These are phyloP conservation scores for Drosophila fungiperda DNA, from an alignment of 2,888 invertebrate genomes.

Conservation along the genomic window DNA sequence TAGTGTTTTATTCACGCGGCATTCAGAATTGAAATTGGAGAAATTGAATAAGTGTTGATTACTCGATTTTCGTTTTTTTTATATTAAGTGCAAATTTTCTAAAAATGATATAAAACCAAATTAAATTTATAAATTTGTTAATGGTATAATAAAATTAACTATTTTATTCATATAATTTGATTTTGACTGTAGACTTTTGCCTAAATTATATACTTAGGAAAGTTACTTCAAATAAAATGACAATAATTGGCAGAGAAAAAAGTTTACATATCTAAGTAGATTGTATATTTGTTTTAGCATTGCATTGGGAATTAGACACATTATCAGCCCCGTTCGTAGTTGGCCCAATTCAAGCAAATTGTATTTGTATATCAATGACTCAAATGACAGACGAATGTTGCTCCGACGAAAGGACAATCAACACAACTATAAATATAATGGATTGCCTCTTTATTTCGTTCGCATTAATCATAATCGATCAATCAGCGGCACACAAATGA, in stretches of 20 bases:
- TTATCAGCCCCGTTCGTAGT: background rate
- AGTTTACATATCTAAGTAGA: background rate
- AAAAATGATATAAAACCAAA: background rate
- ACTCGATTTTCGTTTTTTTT: background rate
- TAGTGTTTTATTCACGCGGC: slow-evolving; percentile 1
- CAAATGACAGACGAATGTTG: background rate
- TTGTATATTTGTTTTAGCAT: background rate
- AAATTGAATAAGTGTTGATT: background rate
- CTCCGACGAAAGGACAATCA: slow-evolving; percentile 1
- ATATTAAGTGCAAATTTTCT: background rate
- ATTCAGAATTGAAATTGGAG: background rate
- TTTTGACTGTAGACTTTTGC: background rate
- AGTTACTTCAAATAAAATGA: background rate
- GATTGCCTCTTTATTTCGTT: slow-evolving; percentile 6
- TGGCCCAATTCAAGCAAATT: slow-evolving; percentile 1
- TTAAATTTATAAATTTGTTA: background rate
- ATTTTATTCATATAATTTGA: background rate
- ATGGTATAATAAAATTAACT: background rate
- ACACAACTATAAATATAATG: slow-evolving; percentile 4
- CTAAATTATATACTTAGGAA: background rate
- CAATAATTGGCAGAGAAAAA: background rate
- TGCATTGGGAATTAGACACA: background rate
- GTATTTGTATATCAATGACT: background rate
- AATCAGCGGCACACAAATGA: slow-evolving; percentile 39
- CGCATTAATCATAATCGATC: slow-evolving; percentile 48